Evolutionary conservation across 2,888 invertebrate genomes (phyloP), one percentile per base, ranked within the genome.

Genomic region (Nomada lathburiana): DNA sequence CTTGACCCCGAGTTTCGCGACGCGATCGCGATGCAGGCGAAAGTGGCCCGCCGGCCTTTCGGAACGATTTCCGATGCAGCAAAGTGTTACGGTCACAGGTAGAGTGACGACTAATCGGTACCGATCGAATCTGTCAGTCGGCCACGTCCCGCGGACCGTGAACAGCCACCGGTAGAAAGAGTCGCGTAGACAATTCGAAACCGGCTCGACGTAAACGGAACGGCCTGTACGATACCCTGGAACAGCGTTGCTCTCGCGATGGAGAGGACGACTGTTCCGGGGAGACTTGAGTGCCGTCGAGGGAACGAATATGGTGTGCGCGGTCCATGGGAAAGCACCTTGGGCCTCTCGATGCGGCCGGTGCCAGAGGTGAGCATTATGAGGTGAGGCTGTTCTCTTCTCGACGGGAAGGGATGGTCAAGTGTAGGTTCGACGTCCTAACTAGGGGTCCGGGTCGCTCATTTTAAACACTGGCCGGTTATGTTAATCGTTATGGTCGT

Each of bases 191-290:
- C 80, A 76, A 76, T 59, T 68, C 75, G 68, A 86, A 89, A 90
- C 90, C 89, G 85, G 90, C 85, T 89, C 75, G 82, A 90, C 89
- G 76, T 86, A 87, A 89, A 88, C 88, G 87, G 89, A 89, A 89
- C 86, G 80, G 76, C 76, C 76, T 65, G 36, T 57, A 52, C 68
- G 84, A 82, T 82, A 83, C 26, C 83, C 76, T 65, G 71, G 83
- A 83, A 71, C 83, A 85, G 74, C 60, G 68, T 29, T 70, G 53
- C 69, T 76, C 11, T 7, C 73, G 76, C 68, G 83, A 83, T 78
- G 65, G 73, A 75, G 83, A 79, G 68, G 79, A 67, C 72, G 60
- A 60, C 59, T 52, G 77, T 44, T 57, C 53, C 60, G 74, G 69
- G 79, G 53, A 75, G 83, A 80, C 75, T 73, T 44, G 68, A 64